Evolutionary conservation across 1,140 invertebrate genomes (phyloP).

Genomic region (Grapholita molesta): DNA sequence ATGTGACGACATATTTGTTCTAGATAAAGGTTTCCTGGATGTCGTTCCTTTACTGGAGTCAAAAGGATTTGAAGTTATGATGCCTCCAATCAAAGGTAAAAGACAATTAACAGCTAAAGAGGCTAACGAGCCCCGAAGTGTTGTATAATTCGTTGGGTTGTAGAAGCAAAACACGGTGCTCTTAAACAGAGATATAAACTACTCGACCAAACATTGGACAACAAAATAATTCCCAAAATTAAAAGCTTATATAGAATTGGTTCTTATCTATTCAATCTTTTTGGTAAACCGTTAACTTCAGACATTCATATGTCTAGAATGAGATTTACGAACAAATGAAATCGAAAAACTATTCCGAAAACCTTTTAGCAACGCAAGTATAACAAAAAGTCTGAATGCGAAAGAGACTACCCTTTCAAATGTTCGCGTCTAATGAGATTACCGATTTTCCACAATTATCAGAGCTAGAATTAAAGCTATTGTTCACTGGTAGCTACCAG

Average conservation of each 20-base stretch:
- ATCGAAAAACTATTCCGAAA: neutral
- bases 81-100: neutral
- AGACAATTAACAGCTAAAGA: neutral
- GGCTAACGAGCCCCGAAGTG: neutral
- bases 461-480: neutral
- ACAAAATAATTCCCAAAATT: neutral
- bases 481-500: neutral
- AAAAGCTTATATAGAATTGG: neutral
- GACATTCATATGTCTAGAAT: neutral
- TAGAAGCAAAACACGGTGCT: neutral
- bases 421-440: neutral
- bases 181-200: neutral
- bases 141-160: neutral
- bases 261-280: neutral
- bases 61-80: neutral
- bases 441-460: neutral
- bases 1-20: too few species aligned
- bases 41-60: constrained; percentile 1
- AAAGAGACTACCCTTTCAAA: neutral
- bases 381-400: neutral
- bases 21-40: neutral
- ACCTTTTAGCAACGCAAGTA: neutral
- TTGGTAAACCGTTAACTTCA: neutral
- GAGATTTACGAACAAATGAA: neutral
- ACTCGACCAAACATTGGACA: neutral